Base-by-base conservation (phyloP, 1,140 invertebrate genomes). In the Reticulitermes speratus region DNA sequence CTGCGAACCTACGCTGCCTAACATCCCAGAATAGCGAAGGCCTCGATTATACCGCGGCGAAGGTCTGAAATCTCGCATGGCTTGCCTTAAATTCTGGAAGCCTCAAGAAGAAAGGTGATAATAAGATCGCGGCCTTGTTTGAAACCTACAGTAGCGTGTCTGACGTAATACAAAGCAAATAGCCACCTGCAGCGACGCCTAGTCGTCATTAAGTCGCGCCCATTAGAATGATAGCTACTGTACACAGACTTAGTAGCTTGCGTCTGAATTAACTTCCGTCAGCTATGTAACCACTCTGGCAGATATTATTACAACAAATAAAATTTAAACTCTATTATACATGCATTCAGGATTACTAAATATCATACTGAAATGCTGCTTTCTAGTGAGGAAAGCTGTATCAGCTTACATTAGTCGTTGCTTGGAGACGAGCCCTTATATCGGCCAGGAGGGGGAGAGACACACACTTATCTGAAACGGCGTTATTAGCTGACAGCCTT, bases 261-360 rank as follows among this genome's bases (percentile, higher is more conserved):
- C 59, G 21, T 23, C 14, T 75, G 65, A 75, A 75, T 75, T 75
- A 6, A 75, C 65, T 30, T 75, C 65, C 65, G 5, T 75, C 65
- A 75, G 65, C 8, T n/a, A 19, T 30, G 1, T 25, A 55, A 55
- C 14, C 52, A 55, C 19, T 55, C 52, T 55, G 52, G 65, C 65
- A 25, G 65, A 25, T 25, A 30, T 75, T 75, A 75, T 75, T 75
- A 75, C 65, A 75, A 75, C n/a, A 75, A 75, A 75, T 75, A 75
- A 75, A 75, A 75, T 75, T 75, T 75, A 75, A 75, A 75, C 65
- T 30, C 65, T 75, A 75, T 75, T 75, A 75, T 75, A 75, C n/a
- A 75, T 30, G 65, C 65, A 75, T 75, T 75, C 25, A 75, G 65
- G 65, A 75, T 75, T 75, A 75, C 65, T 75, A 75, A 3, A 75